Conservation (phyloP, 2,797 vertebrate species). For the Poeciliopsis presidionis region DNA sequence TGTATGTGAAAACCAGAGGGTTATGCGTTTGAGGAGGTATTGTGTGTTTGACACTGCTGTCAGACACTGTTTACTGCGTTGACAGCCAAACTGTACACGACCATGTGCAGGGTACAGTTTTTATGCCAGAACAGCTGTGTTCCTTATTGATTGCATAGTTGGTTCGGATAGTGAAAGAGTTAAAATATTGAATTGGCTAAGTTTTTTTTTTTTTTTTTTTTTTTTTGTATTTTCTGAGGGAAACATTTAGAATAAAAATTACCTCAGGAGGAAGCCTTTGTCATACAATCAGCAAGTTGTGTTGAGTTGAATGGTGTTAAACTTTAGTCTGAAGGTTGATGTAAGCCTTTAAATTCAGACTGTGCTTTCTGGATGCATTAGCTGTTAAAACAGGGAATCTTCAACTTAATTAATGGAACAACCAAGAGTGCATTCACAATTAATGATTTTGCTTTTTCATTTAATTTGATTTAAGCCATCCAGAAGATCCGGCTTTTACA, state of each 20-base stretch:
- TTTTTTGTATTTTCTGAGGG: neutral
- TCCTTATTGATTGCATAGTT: conserved; percentile 1
- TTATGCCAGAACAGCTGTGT: neutral
- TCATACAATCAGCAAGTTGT: conserved; percentile 1
- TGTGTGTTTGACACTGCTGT: conserved; percentile 52
- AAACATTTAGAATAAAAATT: conserved; percentile 12
- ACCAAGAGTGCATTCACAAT: conserved; percentile 39
- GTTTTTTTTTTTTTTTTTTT: neutral
- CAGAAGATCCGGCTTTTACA: conserved; percentile 23
- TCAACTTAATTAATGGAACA: conserved; percentile 57
- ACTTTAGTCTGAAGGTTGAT: conserved; percentile 18
- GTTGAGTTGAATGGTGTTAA: conserved; percentile 19
- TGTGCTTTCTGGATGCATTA: conserved; percentile 15
- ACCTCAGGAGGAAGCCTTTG: conserved; percentile 16
- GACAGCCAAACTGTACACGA: conserved; percentile 25
- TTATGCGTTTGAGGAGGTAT: conserved; percentile 48
- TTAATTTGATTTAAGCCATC: conserved; percentile 41
- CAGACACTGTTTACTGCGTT: conserved; percentile 19
- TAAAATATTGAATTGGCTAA: conserved; percentile 1
- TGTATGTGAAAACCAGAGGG: conserved; percentile 23
- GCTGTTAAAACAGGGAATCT: conserved; percentile 20
- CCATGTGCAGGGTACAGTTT: conserved; percentile 8
- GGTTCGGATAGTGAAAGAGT: too few relatives aligned
- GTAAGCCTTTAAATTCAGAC: conserved; percentile 27
- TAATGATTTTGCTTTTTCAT: conserved; percentile 34